Percentiles rank a stretch among this genome's conserved stretches.
These are phyloP conservation scores for Diachasmimorpha longicaudata DNA, from an alignment of 1,140 invertebrate genomes.

Conservation along the genomic window DNA sequence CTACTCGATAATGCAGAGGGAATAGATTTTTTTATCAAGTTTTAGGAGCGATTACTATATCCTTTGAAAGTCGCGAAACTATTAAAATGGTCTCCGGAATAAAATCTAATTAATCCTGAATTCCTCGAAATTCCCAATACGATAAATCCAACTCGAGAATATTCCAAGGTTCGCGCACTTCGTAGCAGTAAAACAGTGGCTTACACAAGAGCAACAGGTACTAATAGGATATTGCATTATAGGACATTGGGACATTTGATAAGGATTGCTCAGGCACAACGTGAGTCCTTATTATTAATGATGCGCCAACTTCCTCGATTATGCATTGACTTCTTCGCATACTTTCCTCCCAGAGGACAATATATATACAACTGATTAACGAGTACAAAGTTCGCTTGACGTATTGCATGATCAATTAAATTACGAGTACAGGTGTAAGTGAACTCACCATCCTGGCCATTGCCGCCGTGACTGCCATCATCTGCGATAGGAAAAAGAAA, in stretches of 20 bases:
- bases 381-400: background rate
- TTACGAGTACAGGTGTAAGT: background rate
- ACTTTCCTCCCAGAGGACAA: background rate
- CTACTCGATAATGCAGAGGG: no score
- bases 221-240: background rate
- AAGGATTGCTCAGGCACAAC: background rate
- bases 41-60: no score
- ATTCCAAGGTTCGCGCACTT: no score
- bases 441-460: constrained; percentile 57
- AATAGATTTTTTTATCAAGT: no score
- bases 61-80: no score
- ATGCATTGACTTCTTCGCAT: background rate
- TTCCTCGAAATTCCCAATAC: no score
- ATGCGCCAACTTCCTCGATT: background rate
- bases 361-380: background rate
- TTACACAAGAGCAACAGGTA: no score
- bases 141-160: no score
- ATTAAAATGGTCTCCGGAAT: no score
- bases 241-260: no score
- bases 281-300: background rate
- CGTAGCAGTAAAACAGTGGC: no score
- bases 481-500: constrained; percentile 34
- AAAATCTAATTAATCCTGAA: no score
- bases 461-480: constrained; percentile 58
- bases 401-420: constrained; percentile 7